Conservation (phyloP, 2,797 vertebrate genomes). For the Erpetoichthys calabaricus region DNA sequence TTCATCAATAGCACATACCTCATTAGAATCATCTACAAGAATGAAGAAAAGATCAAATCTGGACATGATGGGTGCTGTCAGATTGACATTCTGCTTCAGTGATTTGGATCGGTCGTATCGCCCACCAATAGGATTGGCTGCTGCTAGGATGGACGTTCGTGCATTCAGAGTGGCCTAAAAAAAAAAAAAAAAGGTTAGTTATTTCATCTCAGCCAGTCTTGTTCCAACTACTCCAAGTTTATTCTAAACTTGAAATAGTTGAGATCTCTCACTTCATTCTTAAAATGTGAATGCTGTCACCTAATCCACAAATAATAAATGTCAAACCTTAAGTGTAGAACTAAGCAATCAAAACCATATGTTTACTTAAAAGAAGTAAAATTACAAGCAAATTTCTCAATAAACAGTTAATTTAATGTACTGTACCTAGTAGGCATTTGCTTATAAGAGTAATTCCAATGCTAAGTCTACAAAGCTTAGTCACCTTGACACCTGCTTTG, state of each 20-base stretch:
- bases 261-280: no score
- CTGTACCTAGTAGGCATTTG: no score
- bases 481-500: constrained; percentile 95
- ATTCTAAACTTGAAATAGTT: no score
- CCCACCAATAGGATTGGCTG: constrained; percentile 83
- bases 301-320: no score
- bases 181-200: not conserved
- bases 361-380: no score
- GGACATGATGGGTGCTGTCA: constrained; percentile 94
- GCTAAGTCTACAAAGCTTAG: not conserved
- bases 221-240: not conserved
- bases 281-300: no score
- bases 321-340: no score
- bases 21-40: constrained; percentile 93
- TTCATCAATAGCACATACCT: constrained; percentile 46
- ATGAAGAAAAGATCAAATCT: constrained; percentile 98
- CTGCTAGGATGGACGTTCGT: constrained; percentile 92
- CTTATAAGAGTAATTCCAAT: no score
- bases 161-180: constrained; percentile 88
- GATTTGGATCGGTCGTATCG: constrained; percentile 93
- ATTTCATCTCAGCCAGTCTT: not conserved
- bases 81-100: constrained; percentile 90
- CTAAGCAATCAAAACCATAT: no score
- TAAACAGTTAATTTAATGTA: fast-evolving
- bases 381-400: no score